Conservation (phyloP, 2,888 invertebrate genomes). For the Drosophila mulleri region DNA sequence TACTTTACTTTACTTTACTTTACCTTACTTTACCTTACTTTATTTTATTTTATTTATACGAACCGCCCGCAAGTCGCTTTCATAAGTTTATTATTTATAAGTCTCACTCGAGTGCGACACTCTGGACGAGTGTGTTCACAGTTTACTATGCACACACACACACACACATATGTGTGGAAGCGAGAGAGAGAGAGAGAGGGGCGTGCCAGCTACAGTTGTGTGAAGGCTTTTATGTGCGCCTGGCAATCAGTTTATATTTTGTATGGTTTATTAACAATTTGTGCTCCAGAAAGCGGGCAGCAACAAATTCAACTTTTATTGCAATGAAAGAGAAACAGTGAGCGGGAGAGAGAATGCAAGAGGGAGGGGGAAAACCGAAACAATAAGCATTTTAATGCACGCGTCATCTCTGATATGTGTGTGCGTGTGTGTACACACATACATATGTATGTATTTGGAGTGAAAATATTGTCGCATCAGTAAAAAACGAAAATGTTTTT, state of each 20-base stretch:
- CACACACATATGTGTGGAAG: background rate
- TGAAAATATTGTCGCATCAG: conserved; percentile 58
- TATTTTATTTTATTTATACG: conserved; percentile 58
- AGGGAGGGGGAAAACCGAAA: conserved; percentile 6
- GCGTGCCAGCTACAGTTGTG: conserved; percentile 24
- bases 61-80: conserved; percentile 46
- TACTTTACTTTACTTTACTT: conserved; percentile 37
- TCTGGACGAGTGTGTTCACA: conserved; percentile 54
- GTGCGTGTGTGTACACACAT: conserved; percentile 12
- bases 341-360: no score
- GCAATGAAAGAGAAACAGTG: conserved; percentile 1
- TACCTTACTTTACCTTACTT: background rate
- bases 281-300: conserved; percentile 31
- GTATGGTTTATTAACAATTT: conserved; percentile 71
- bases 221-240: conserved; percentile 48
- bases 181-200: no score
- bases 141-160: conserved; percentile 27
- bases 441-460: conserved; percentile 26
- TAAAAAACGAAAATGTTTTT: conserved; percentile 41
- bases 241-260: conserved; percentile 69
- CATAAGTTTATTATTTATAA: conserved; percentile 79
- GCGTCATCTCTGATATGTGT: conserved; percentile 36
- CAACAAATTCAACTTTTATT: conserved; percentile 62
- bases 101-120: conserved; percentile 68
- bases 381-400: conserved; percentile 43